Base-by-base conservation (phyloP, 30 jellyfish, hydroid and myxozoan genomes). In the Phacellophora camtschatica region DNA sequence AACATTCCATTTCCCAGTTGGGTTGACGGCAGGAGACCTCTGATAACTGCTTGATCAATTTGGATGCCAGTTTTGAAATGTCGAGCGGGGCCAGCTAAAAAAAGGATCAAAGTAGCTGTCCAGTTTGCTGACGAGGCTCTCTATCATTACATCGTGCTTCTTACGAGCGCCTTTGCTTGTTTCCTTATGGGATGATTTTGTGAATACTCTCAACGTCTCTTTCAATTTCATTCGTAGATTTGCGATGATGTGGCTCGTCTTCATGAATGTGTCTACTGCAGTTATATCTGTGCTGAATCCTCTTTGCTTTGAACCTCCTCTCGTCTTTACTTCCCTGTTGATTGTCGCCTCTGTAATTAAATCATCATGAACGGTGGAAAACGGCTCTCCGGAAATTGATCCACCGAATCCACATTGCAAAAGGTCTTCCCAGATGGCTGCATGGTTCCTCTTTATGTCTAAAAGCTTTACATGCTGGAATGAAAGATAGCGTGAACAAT, bases 291-390 rank as follows among this genome's bases (percentile, higher is more conserved):
- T 63, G 67, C 85, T 81, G 77, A 0, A 50, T 7, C 92, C 86
- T 5, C 92, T 58, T 34, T 41, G 71, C 83, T 58, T 77, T 36
- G 85, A 87, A 5, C 88, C 88, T 7, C 88, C 89, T 37, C 89
- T 22, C 22, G 45, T 88, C 46, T 48, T 69, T 7, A 70, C 73
- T 57, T 83, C 95, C 36, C 89, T 31, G 73, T 83, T 83, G 23
- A 58, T 70, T 2, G 89, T 70, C 3, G 82, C 59, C 73, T 83
- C 95, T 22, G 89, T 83, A 20, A 83, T 70, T 27, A 83, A 43
- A 43, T 83, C 88, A 41, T 82, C 89, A 46, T 70, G 90, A 19
- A 53, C 54, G 42, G 89, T 71, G 13, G 87, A 83, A 54, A 83
- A 68, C 49, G 83, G 37, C 46, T 69, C 61, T 15, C 88, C 95